These are phyloP conservation scores for Larimichthys polyactis DNA, from an alignment of 2,113 vertebrate species.

Conservation along the genomic window DNA sequence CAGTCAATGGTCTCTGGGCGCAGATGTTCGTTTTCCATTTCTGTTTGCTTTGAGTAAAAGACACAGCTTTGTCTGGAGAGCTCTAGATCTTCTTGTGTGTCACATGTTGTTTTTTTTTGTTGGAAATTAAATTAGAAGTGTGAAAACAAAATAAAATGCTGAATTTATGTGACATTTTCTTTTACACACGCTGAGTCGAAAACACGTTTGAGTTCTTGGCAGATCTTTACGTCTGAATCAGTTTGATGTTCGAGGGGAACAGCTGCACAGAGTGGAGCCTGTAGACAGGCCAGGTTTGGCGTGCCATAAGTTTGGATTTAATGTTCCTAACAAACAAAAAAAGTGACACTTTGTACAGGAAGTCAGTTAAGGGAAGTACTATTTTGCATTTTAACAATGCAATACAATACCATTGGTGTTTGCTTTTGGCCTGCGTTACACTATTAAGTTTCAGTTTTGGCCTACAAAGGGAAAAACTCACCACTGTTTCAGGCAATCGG, in stretches of 20 bases:
- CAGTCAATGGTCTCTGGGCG: neutral
- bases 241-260: neutral
- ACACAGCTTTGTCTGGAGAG: neutral
- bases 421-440: no score
- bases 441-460: neutral
- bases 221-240: neutral
- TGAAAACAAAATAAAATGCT: neutral
- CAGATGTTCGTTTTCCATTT: neutral
- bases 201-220: neutral
- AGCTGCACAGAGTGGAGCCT: no score
- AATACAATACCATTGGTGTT: no score
- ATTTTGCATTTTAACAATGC: no score
- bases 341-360: no score
- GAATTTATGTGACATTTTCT: neutral
- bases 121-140: neutral
- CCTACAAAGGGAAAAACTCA: no score
- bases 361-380: no score
- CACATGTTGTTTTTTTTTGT: neutral
- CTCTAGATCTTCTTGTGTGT: neutral
- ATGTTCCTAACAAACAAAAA: no score
- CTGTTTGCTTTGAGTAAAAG: neutral
- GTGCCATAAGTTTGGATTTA: no score
- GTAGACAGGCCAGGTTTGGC: no score
- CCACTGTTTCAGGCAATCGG: neutral
- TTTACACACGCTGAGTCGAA: neutral